Evolutionary conservation across 2,888 invertebrate species (phyloP), one percentile per base, ranked within the genome.

Genomic region (Melitaea athalia): DNA sequence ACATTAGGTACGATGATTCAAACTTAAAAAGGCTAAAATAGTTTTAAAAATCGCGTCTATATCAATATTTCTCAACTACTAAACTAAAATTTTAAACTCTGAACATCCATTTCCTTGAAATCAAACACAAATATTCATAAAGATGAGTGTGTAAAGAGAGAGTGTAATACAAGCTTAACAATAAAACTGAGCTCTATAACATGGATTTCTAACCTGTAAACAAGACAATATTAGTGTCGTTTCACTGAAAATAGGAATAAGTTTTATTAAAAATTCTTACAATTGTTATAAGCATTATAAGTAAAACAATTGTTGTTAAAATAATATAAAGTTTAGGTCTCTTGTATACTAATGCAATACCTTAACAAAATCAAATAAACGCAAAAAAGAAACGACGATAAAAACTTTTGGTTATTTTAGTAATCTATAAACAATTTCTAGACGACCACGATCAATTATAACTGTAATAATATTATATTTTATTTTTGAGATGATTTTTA

Each of bases 241-340:
- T 63, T 45, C 63, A 59, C 50, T 64, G 64, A 64, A 62, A 70
- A 70, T 61, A 64, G 59, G 52, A 5, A 52, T 47, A 67, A 70
- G 64, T 70, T 70, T 67, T 70, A 70, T 70, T 70, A 42, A 70
- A 70, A 70, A 62, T 60, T 63, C 63, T 43, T 49, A 43, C 63
- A 43, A 67, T 52, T 59, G 43, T 50, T 59, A 59, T 53, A 33
- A 10, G 7, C 24, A 47, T 24, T 59, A 38, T 53, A 47, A 67
- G 45, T 47, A 24, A 49, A 38, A 57, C 59, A 33, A 53, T 59
- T 59, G 42, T 59, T n/a, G 59, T 12, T 14, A 14, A 33, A 55
- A 14, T 42, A n/a, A n/a, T 12, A n/a, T 10, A 14, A 17, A 59
- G 14, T 53, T 10, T 10, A 38, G 3, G 6, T 5, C 5, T 38